Percentiles rank a stretch among this genome's conserved stretches.
Conservation (phyloP, 2,113 vertebrate genomes). For the Nanorana parkeri region DNA sequence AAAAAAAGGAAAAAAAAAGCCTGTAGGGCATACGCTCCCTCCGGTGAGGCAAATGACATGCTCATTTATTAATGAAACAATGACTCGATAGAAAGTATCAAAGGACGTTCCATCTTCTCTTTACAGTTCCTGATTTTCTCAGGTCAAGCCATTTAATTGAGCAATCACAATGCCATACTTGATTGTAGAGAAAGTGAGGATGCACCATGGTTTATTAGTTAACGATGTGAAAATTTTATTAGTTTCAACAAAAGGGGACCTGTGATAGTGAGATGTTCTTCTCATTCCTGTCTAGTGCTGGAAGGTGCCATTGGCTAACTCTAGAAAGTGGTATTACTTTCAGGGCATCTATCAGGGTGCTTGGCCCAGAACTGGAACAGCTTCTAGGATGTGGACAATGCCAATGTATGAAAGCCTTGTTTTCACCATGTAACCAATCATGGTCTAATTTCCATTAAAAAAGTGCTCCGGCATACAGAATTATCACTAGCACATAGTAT, state of each 20-base stretch:
- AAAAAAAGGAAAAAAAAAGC: constrained; percentile 79
- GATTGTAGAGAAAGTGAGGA: constrained; percentile 80
- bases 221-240: neutral
- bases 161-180: constrained; percentile 85
- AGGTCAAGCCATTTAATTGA: constrained; percentile 87
- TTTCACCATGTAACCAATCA: no score
- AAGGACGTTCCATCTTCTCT: constrained; percentile 93
- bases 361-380: no score
- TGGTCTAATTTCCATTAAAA: no score
- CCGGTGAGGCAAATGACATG: constrained; percentile 94
- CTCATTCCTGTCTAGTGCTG: no score
- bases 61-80: constrained; percentile 94
- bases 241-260: constrained; percentile 63
- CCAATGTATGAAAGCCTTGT: no score
- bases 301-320: no score
- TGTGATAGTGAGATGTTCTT: no score
- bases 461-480: no score
- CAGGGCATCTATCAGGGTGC: no score
- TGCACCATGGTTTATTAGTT: constrained; percentile 62
- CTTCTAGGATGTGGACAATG: no score
- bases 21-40: constrained; percentile 84
- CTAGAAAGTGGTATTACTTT: no score
- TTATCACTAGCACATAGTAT: no score
- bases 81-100: constrained; percentile 97
- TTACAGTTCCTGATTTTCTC: constrained; percentile 87